Evolutionary conservation across 2,113 vertebrate species (phyloP).

Genomic region (Marcusenius ussheri): DNA sequence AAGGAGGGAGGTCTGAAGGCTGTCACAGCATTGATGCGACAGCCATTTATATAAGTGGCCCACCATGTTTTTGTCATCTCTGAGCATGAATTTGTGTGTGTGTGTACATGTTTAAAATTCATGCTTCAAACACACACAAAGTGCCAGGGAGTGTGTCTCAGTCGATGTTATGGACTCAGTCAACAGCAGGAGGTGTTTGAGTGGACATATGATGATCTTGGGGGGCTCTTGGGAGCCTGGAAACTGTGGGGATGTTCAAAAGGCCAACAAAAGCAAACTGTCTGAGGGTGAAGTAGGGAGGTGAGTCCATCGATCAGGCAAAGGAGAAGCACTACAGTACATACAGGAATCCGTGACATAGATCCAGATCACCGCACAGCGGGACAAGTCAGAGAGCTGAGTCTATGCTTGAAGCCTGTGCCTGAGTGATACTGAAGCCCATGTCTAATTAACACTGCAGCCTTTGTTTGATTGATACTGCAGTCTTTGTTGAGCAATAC

Average conservation of each 20-base stretch:
- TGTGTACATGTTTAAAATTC: not conserved
- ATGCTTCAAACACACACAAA: not conserved
- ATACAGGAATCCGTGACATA: not conserved
- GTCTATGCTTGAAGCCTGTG: not conserved
- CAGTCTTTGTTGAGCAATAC: not conserved
- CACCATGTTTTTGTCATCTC: not conserved
- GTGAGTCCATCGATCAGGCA: not conserved
- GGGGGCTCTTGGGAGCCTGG: not conserved
- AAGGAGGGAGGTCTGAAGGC: not conserved
- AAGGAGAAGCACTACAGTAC: not conserved
- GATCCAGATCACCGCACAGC: not conserved
- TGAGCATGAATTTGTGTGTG: not conserved
- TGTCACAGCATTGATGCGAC: not conserved
- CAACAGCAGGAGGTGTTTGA: not conserved
- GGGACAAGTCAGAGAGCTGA: not conserved
- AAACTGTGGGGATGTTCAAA: not conserved
- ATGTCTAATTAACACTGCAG: not conserved
- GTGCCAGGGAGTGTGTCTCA: not conserved
- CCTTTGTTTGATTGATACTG: not conserved
- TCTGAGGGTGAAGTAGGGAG: not conserved
- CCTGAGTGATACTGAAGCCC: not conserved
- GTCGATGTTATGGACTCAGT: not conserved
- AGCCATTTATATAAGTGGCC: not conserved
- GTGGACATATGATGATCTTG: not conserved
- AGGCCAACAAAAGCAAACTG: not conserved